phyloP scores from a whole-genome alignment of 2,797 vertebrate species.

The Mastacembelus armatus region DNA sequence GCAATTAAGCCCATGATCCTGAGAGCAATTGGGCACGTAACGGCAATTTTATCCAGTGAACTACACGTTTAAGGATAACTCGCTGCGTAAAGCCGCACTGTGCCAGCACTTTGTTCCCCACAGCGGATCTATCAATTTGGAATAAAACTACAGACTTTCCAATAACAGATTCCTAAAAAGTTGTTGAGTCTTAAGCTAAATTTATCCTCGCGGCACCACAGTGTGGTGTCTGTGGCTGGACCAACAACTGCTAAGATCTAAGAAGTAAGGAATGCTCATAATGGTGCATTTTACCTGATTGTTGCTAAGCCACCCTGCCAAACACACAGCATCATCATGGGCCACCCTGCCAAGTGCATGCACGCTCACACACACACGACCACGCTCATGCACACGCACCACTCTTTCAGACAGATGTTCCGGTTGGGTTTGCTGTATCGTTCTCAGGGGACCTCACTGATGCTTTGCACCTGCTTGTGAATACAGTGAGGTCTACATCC shows the following conservation, averaged over 20 bases:
- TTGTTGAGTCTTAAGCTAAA: slow-evolving; percentile 49
- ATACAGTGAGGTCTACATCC: slow-evolving; percentile 44
- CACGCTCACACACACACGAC: slow-evolving; percentile 12
- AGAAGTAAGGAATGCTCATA: slow-evolving; percentile 67
- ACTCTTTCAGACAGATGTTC: slow-evolving; percentile 64
- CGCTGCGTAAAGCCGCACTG: slow-evolving; percentile 30
- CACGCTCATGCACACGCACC: slow-evolving; percentile 13
- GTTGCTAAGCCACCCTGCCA: slow-evolving; percentile 66
- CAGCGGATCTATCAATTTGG: slow-evolving; percentile 35
- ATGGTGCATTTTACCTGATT: slow-evolving; percentile 77
- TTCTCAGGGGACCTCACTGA: slow-evolving; percentile 50
- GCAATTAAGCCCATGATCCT: slow-evolving; percentile 40
- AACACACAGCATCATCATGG: slow-evolving; percentile 49
- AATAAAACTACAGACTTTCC: slow-evolving; percentile 46
- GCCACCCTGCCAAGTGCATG: slow-evolving; percentile 47
- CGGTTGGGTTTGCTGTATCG: slow-evolving; percentile 26
- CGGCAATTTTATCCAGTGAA: slow-evolving; percentile 36
- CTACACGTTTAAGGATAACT: slow-evolving; percentile 19
- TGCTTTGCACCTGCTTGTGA: slow-evolving; percentile 66
- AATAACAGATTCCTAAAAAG: slow-evolving; percentile 36
- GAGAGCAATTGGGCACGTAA: slow-evolving; percentile 55
- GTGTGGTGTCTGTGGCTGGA: slow-evolving; percentile 53
- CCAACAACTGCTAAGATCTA: slow-evolving; percentile 52
- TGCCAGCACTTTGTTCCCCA: slow-evolving; percentile 47
- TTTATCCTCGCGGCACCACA: slow-evolving; percentile 30